Evolutionary conservation across 2,113 vertebrate genomes (phyloP), one percentile per base, ranked within the genome.

Genomic region (Lepisosteus osseus): DNA sequence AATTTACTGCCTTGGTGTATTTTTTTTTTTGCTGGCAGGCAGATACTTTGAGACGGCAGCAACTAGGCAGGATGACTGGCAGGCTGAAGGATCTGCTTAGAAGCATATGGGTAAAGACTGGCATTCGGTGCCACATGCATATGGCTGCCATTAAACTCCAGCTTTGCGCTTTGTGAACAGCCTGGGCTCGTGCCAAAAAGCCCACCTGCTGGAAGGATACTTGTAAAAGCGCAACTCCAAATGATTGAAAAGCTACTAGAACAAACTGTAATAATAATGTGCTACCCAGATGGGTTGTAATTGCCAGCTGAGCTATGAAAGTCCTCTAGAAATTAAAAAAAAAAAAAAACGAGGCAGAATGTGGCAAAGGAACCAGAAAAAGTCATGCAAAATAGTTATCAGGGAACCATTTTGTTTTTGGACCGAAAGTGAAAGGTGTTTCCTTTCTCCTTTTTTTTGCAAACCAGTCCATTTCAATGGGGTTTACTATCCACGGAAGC

Each of bases 171-270:
- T 93, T 93, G 93, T 94, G 88, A 87, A 78, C 82, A 87, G 17
- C 90, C 88, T 94, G 93, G 92, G 88, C 88, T 74, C 72, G 79
- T 93, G 92, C 92, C 92, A 94, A 90, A 87, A 84, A 88, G 90
- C 89, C 92, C 93, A 94, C 93, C 93, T 94, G 93, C 93, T 94
- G 91, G 86, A 93, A 93, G 90, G 92, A 92, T 92, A 92, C 90
- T 93, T 90, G 89, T 92, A 51, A 94, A 94, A 94, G 92, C 92
- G 89, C 88, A 90, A 91, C 92, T 93, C 91, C 89, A 87, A 94
- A 93, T 94, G 92, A 93, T 91, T 94, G 92, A 92, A 93, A 93
- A 93, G 91, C 92, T 90, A 85, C 91, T 88, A 92, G 91, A 92
- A 92, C 92, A 92, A 92, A 93, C 92, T 91, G 92, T 92, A 94